Base-by-base conservation (phyloP, 2,113 vertebrate genomes). In the Solea senegalensis region DNA sequence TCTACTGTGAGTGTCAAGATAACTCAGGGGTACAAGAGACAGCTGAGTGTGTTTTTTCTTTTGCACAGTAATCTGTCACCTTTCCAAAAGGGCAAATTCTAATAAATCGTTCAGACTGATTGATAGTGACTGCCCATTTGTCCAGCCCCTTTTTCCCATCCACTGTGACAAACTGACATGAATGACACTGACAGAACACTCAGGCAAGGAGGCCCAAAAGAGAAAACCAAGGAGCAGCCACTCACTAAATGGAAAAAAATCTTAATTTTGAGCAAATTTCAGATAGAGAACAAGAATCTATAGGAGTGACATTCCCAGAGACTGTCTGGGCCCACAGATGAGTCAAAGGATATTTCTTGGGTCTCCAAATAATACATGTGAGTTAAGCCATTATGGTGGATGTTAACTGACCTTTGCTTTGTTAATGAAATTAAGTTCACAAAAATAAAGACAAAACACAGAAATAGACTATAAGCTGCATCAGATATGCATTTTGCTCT, bases 51-150 rank as follows among this genome's bases (percentile, higher is more conserved):
- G 41, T 46, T 48, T 62, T 27, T 14, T 13, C 41, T 69, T 48
- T 49, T 13, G 14, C 60, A 39, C 28, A 60, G 49, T 56, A 69
- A 75, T 82, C 63, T 83, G 81, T 81, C 81, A 82, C 71, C 57
- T 69, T 76, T 59, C 56, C 58, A 71, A 82, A 76, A 67, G 69
- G 51, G 60, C 44, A 49, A 73, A 81, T 82, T 74, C 74, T 57
- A 82, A 86, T 87, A 84, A 87, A 84, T 81, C 15, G 1, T 28
- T 67, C 55, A 61, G 78, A 82, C 53, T 82, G 84, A 87, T 84
- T 59, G 80, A 78, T 82, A 58, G 80, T 66, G 73, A 75, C 75
- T 78, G 81, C 72, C 76, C 49, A 46, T 77, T 82, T 79, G 61
- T 73, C 55, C 71, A 73, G 65, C 68, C 52, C 68, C 55, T 78